Percentiles rank a stretch among this genome's conserved stretches.
These are phyloP conservation scores for Sminthopsis crassicaudata DNA, from an alignment of 2,113 vertebrate species.

Conservation along the genomic window DNA sequence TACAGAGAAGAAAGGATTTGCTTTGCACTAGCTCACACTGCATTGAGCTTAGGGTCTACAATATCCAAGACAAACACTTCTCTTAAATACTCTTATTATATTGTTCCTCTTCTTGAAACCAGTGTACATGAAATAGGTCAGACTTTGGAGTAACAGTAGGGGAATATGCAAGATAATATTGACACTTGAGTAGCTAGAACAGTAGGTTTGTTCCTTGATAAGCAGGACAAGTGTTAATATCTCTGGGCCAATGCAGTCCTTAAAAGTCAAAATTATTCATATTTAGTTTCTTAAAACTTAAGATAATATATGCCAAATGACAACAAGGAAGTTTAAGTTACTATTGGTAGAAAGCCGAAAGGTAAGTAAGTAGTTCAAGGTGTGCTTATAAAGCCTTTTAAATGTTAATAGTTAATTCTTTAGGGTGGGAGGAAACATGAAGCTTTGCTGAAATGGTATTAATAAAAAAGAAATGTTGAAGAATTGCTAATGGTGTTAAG, in stretches of 20 bases:
- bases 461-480: too few relatives aligned
- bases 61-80: background rate
- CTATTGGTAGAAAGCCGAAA: background rate
- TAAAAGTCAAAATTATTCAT: background rate
- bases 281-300: background rate
- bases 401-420: background rate
- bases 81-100: background rate
- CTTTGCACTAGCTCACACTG: background rate
- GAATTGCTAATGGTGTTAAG: background rate
- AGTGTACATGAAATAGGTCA: background rate
- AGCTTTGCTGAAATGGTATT: background rate
- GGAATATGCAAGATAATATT: background rate
- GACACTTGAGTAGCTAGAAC: background rate
- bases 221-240: background rate
- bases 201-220: background rate
- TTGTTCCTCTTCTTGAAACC: background rate
- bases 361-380: background rate
- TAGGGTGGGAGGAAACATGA: too few relatives aligned
- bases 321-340: slow-evolving; percentile 1
- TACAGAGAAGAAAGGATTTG: background rate
- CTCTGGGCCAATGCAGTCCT: background rate
- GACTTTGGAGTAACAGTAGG: background rate
- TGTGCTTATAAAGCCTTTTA: background rate
- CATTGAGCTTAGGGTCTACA: background rate
- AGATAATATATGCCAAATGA: slow-evolving; percentile 12